These are phyloP conservation scores for Drosophila mayri DNA, from an alignment of 1,140 invertebrate species.

Conservation along the genomic window DNA sequence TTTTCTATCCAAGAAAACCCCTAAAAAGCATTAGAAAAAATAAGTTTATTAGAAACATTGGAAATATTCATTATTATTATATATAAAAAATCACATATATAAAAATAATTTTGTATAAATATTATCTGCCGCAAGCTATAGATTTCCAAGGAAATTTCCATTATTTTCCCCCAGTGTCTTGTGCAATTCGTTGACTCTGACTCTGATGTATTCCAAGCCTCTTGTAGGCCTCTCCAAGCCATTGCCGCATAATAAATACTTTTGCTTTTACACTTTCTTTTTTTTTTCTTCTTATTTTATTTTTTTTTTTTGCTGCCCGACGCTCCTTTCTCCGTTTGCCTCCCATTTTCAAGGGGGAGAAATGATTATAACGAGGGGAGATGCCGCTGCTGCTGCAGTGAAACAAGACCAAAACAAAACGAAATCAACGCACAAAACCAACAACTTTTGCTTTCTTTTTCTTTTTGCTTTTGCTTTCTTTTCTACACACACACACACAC, in stretches of 20 bases:
- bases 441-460: conserved; percentile 77
- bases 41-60: too few relatives aligned
- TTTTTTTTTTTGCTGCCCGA: neutral
- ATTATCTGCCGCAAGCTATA: neutral
- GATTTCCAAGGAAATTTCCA: neutral
- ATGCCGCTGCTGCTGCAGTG: conserved; percentile 4
- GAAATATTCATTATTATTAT: too few relatives aligned
- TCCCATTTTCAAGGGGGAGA: conserved; percentile 12
- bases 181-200: conserved; percentile 60
- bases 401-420: conserved; percentile 61
- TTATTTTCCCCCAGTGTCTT: neutral
- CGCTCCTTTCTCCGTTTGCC: conserved; percentile 4
- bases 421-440: conserved; percentile 58
- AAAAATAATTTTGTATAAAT: too few relatives aligned
- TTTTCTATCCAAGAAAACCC: too few relatives aligned
- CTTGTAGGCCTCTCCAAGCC: conserved; percentile 55
- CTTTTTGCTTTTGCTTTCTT: conserved; percentile 50
- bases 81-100: too few relatives aligned
- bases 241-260: conserved; percentile 76
- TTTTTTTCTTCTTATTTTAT: conserved; percentile 51
- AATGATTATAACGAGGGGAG: conserved; percentile 66
- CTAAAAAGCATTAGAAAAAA: too few relatives aligned
- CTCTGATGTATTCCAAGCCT: conserved; percentile 48
- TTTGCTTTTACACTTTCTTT: conserved; percentile 82
- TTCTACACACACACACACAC: conserved; percentile 33